phyloP scores from a whole-genome alignment of 2,888 invertebrate species.

The Hermaeophaga mercurialis region DNA sequence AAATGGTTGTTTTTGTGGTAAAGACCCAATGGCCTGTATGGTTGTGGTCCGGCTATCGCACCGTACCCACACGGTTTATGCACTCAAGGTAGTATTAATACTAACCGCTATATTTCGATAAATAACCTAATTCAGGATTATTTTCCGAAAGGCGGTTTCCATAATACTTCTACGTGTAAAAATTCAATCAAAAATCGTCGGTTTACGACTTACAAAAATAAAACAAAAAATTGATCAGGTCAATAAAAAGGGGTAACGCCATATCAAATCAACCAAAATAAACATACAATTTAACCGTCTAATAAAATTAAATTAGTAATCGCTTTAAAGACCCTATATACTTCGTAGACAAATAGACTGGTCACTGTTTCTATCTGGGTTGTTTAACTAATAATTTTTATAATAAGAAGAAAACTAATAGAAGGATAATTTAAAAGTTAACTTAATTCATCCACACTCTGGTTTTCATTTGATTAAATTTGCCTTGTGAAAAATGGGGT shows the following conservation, averaged over 20 bases:
- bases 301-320: no score
- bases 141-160: conserved; percentile 19
- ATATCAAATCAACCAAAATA: background rate
- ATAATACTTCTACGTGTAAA: conserved; percentile 23
- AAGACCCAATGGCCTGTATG: conserved; percentile 53
- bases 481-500: no score
- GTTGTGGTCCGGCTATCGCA: conserved; percentile 53
- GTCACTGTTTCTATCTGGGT: no score
- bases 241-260: conserved; percentile 2
- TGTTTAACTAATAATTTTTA: no score
- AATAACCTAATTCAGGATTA: conserved; percentile 24
- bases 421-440: no score
- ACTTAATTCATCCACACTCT: no score
- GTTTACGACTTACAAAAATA: conserved; percentile 17
- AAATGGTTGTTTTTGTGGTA: conserved; percentile 43
- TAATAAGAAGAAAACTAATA: no score
- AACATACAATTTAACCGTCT: background rate
- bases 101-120: conserved; percentile 42
- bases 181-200: conserved; percentile 1
- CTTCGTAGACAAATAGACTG: no score
- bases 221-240: conserved; percentile 3
- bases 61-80: conserved; percentile 56
- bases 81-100: conserved; percentile 56
- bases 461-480: no score
- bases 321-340: no score